These are phyloP conservation scores for Maniola hyperantus DNA, from an alignment of 2,888 invertebrate genomes.

Conservation along the genomic window DNA sequence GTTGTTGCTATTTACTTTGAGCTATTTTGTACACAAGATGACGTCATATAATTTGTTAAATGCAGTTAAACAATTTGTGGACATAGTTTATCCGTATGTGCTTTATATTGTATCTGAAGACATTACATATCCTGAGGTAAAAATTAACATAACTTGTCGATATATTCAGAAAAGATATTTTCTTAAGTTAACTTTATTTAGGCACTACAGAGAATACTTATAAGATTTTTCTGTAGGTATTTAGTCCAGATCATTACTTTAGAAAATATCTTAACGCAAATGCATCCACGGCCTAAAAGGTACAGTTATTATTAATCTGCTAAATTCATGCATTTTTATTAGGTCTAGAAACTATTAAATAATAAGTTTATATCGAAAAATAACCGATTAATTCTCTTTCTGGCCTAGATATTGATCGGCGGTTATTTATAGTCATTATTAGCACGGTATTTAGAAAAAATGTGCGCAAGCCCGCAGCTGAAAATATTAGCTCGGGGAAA, in stretches of 20 bases:
- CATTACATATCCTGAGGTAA: constrained; percentile 49
- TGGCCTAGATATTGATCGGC: constrained; percentile 40
- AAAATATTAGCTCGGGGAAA: constrained; percentile 54
- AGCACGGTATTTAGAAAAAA: constrained; percentile 42
- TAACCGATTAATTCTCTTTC: constrained; percentile 25
- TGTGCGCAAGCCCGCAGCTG: constrained; percentile 36
- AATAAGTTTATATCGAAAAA: background rate
- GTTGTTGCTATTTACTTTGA: constrained; percentile 44
- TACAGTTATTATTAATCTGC: constrained; percentile 1
- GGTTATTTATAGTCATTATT: constrained; percentile 37
- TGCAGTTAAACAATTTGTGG: constrained; percentile 49
- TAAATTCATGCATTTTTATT: constrained; percentile 31
- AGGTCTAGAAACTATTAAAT: background rate
- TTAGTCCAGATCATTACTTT: background rate
- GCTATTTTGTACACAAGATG: constrained; percentile 50
- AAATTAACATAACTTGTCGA: constrained; percentile 30
- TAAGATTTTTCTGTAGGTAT: background rate
- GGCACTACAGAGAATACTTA: too few species aligned
- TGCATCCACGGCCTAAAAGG: background rate
- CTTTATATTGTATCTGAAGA: constrained; percentile 45
- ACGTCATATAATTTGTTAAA: constrained; percentile 49
- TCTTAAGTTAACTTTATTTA: background rate
- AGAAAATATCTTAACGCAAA: background rate
- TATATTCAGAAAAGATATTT: background rate
- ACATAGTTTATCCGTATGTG: constrained; percentile 52